These are phyloP conservation scores for Morus bassanus DNA, from an alignment of 2,797 vertebrate species.

Conservation along the genomic window DNA sequence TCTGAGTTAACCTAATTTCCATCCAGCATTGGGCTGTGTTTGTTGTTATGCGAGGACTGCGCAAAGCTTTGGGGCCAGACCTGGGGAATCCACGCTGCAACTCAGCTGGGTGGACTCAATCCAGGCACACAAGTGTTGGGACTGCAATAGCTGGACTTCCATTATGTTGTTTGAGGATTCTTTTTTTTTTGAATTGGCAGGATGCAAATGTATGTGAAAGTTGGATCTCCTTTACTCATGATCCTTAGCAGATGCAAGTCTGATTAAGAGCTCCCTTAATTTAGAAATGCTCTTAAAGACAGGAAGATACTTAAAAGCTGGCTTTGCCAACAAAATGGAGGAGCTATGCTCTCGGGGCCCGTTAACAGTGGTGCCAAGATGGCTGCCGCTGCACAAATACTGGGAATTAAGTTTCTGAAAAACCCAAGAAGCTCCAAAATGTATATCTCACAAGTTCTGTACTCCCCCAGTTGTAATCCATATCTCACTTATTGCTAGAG, in stretches of 20 bases:
- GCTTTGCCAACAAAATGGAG: neutral
- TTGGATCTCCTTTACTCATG: neutral
- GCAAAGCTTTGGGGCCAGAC: too few species aligned
- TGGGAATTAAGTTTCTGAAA: conserved; percentile 48
- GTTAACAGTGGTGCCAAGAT: neutral
- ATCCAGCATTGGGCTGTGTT: rapidly evolving
- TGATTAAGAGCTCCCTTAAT: neutral
- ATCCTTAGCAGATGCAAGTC: neutral
- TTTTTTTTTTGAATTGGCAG: neutral
- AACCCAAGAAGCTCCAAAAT: conserved; percentile 25
- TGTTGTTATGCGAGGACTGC: neutral
- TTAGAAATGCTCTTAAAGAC: neutral
- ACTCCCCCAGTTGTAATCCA: conserved; percentile 60
- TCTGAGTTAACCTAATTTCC: neutral
- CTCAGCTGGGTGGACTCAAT: neutral
- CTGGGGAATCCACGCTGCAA: neutral
- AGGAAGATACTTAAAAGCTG: neutral
- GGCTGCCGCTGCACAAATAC: neutral
- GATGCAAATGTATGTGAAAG: neutral
- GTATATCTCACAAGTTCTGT: conserved; percentile 37
- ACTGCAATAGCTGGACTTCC: neutral
- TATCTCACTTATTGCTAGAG: conserved; percentile 71
- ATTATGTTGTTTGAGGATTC: neutral
- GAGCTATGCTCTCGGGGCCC: neutral
- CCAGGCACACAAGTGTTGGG: neutral